Conservation (phyloP, 2,113 vertebrate species). For the Lepus timidus region DNA sequence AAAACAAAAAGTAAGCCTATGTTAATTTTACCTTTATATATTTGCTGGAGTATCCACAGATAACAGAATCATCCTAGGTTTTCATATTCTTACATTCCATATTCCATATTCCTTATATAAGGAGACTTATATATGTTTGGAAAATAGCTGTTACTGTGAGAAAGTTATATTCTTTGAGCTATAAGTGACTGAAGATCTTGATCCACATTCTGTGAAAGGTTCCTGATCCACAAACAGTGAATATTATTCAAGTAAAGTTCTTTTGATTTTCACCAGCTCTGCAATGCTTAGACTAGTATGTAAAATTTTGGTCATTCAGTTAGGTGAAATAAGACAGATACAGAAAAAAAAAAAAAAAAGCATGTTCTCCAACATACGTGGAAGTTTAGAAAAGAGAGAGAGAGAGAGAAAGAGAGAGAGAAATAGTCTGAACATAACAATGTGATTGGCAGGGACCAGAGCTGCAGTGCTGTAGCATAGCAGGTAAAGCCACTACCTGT, state of each 20-base stretch:
- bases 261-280: not conserved
- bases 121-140: not conserved
- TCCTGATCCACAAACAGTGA: not conserved
- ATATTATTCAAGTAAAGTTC: not conserved
- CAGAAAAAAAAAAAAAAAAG: no score
- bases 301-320: no score
- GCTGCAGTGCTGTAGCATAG: no score
- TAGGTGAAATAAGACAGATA: no score
- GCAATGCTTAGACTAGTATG: no score
- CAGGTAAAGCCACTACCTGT: no score
- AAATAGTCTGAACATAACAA: no score
- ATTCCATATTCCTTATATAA: not conserved
- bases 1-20: slow-evolving; percentile 14
- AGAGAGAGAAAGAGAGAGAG: no score
- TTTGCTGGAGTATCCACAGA: not conserved
- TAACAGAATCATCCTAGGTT: not conserved
- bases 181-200: not conserved
- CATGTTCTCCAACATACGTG: no score
- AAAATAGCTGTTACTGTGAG: not conserved
- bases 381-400: no score
- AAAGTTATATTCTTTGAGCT: not conserved
- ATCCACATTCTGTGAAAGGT: not conserved
- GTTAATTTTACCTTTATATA: slow-evolving; percentile 3
- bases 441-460: no score
- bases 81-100: not conserved